Conservation (phyloP, 2,888 invertebrate genomes). For the Dysmachus trigonus region DNA sequence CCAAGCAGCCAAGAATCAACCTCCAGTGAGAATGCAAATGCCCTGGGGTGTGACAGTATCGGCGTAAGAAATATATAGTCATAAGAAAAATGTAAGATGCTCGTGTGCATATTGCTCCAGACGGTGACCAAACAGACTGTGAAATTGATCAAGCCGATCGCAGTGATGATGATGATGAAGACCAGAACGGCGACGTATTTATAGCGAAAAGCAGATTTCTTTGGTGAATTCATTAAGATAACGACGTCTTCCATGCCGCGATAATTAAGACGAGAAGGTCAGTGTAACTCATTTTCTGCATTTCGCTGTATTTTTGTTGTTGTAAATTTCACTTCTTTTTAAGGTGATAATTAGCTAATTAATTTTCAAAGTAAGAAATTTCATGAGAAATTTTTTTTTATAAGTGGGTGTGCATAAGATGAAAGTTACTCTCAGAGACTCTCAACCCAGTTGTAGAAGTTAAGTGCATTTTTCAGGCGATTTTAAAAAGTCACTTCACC, state of each 20-base stretch:
- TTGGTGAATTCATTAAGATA: neutral
- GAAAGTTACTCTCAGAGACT: neutral
- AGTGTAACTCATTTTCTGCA: neutral
- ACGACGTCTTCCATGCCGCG: neutral
- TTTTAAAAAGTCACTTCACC: neutral
- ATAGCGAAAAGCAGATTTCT: neutral
- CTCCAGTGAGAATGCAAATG: neutral
- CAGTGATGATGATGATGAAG: neutral
- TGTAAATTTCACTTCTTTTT: neutral
- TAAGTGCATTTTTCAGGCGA: neutral
- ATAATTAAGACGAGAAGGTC: neutral
- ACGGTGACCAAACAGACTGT: constrained; percentile 21
- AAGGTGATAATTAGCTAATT: neutral
- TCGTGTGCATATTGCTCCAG: neutral
- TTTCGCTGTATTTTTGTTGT: neutral
- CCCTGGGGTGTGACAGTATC: neutral
- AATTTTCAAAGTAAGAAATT: neutral
- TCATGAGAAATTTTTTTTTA: neutral
- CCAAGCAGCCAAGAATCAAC: neutral
- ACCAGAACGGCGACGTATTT: neutral
- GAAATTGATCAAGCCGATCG: constrained; percentile 4
- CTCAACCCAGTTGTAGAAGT: neutral
- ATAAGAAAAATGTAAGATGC: neutral
- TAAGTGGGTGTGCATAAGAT: neutral
- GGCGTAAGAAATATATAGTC: neutral